phyloP scores from a whole-genome alignment of 2,113 vertebrate species.

The Sebastes fasciatus region DNA sequence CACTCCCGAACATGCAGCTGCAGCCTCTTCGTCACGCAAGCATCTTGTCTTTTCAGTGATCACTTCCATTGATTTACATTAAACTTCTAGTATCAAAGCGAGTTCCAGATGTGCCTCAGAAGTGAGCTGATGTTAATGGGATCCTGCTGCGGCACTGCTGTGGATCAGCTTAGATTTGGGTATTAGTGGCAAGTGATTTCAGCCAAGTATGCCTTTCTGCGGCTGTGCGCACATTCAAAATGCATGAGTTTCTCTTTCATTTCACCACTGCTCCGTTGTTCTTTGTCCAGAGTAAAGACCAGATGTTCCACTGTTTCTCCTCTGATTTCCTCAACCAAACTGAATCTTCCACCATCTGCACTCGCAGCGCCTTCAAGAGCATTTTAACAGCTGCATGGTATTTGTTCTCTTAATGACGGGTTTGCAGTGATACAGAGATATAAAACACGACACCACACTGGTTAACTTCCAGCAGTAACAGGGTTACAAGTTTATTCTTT shows the following conservation, averaged over 20 bases:
- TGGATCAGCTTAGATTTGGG: constrained; percentile 72
- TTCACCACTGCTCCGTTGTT: constrained; percentile 73
- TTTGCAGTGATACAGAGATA: constrained; percentile 68
- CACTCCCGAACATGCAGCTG: constrained; percentile 41
- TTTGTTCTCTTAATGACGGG: constrained; percentile 80
- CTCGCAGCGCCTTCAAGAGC: constrained; percentile 68
- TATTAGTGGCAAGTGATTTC: constrained; percentile 79
- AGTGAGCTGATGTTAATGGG: constrained; percentile 68
- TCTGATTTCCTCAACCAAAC: constrained; percentile 79
- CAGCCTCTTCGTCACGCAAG: constrained; percentile 31
- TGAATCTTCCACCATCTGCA: constrained; percentile 81
- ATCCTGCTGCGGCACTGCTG: constrained; percentile 68
- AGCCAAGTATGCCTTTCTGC: constrained; percentile 78
- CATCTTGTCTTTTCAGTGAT: constrained; percentile 48
- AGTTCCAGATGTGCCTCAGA: constrained; percentile 71
- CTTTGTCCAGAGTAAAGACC: constrained; percentile 79
- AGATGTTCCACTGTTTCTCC: constrained; percentile 83
- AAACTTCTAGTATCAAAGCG: constrained; percentile 63
- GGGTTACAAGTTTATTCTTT: constrained; percentile 31
- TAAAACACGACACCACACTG: constrained; percentile 63
- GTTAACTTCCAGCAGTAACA: constrained; percentile 22
- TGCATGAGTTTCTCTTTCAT: constrained; percentile 76
- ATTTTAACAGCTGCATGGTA: constrained; percentile 78
- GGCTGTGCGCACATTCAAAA: constrained; percentile 76
- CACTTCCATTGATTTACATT: constrained; percentile 71